Conservation (phyloP, 92 coral and sea anemone genomes). For the Scolanthus callimorphus region DNA sequence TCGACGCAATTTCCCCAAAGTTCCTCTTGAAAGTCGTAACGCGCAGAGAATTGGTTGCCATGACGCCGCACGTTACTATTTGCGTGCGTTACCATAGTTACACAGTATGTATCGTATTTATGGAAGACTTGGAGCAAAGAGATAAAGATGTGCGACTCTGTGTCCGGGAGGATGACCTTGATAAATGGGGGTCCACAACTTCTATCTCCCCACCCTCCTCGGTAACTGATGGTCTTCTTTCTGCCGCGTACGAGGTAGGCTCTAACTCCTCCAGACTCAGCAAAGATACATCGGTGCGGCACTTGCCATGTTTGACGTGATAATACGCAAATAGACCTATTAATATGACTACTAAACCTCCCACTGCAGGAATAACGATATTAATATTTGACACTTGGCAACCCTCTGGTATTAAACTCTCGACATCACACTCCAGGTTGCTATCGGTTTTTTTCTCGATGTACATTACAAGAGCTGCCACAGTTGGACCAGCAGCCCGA, state of each 20-base stretch:
- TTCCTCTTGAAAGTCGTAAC: too few relatives aligned
- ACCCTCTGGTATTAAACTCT: slow-evolving; percentile 41
- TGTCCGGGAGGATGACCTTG: background rate
- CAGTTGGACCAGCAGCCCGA: slow-evolving; percentile 80
- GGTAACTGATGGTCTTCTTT: slow-evolving; percentile 14
- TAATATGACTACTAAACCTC: slow-evolving; percentile 40
- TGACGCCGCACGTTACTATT: too few relatives aligned
- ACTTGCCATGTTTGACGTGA: slow-evolving; percentile 76
- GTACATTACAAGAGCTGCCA: slow-evolving; percentile 57
- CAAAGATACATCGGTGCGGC: slow-evolving; percentile 51
- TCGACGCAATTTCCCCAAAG: too few relatives aligned
- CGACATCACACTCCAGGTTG: slow-evolving; percentile 18
- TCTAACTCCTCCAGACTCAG: slow-evolving; percentile 45
- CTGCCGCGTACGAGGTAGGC: slow-evolving; percentile 38
- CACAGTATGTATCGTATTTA: background rate
- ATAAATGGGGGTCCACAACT: background rate
- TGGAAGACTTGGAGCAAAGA: background rate
- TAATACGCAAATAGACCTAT: slow-evolving; percentile 59
- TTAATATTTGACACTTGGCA: slow-evolving; percentile 73
- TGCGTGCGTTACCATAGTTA: too few relatives aligned
- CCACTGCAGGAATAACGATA: slow-evolving; percentile 56
- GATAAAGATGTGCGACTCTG: background rate
- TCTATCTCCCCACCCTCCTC: slow-evolving; percentile 9
- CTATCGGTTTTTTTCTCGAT: slow-evolving; percentile 21
- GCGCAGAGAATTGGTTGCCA: too few relatives aligned